Conservation (phyloP, 2,797 vertebrate species). For the Amblyopsis hoosieri region DNA sequence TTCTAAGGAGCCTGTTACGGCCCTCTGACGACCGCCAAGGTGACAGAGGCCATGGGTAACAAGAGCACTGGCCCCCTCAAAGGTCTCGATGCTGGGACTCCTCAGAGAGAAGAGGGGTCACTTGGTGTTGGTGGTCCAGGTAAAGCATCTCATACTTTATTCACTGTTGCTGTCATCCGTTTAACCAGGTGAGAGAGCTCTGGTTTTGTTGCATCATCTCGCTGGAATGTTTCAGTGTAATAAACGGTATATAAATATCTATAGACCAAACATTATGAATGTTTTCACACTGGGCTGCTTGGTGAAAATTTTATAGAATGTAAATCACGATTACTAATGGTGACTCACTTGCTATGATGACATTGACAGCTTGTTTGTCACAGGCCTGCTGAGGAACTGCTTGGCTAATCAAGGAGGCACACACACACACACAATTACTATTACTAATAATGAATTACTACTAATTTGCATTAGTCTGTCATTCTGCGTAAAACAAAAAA, state of each 20-base stretch:
- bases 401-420: not conserved
- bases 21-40: slow-evolving; percentile 9
- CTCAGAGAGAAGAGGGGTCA: slow-evolving; percentile 15
- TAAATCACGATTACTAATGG: too few species aligned
- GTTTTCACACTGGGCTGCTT: too few species aligned
- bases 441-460: not conserved
- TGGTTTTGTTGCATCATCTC: too few species aligned
- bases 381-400: not conserved
- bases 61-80: slow-evolving; percentile 50
- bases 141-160: slow-evolving; percentile 17
- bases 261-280: too few species aligned
- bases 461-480: not conserved
- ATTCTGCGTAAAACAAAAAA: not conserved
- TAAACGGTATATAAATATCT: too few species aligned
- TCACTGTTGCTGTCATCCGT: not conserved
- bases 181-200: too few species aligned
- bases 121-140: slow-evolving; percentile 31
- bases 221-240: too few species aligned
- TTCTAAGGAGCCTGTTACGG: not conserved
- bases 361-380: slow-evolving; percentile 26
- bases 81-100: slow-evolving; percentile 27
- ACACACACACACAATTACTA: not conserved
- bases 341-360: not conserved
- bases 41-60: slow-evolving; percentile 64
- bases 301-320: too few species aligned